phyloP scores from a whole-genome alignment of 2,888 invertebrate species.

The Rhagonycha lutea region DNA sequence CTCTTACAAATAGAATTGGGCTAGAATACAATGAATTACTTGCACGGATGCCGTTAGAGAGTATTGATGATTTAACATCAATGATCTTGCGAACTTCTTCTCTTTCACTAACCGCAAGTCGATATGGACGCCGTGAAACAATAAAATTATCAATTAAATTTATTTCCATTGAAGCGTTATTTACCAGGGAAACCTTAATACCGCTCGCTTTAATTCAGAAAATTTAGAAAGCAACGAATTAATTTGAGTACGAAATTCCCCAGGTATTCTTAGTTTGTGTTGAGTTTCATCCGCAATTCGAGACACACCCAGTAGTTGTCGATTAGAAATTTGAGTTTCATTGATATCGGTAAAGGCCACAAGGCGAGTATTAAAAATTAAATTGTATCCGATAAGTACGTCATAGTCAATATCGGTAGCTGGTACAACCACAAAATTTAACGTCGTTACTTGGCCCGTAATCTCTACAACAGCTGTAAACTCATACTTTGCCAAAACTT shows the following conservation, averaged over 20 bases:
- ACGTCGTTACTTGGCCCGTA: slow-evolving; percentile 5
- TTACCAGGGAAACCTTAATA: slow-evolving; percentile 6
- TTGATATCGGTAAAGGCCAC: slow-evolving; percentile 9
- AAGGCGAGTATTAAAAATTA: slow-evolving; percentile 9
- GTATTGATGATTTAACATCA: slow-evolving; percentile 19
- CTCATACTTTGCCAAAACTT: too few species aligned
- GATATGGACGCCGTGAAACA: too few species aligned
- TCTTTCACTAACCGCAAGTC: slow-evolving; percentile 15
- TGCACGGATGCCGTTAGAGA: slow-evolving; percentile 17
- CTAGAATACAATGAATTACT: slow-evolving; percentile 29
- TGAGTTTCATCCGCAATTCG: slow-evolving; percentile 1
- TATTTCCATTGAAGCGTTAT: too few species aligned
- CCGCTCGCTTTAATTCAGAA: neutral
- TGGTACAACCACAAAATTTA: slow-evolving; percentile 11
- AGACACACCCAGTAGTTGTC: slow-evolving; percentile 5
- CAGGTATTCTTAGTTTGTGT: neutral
- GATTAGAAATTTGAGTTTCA: slow-evolving; percentile 5
- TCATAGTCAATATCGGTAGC: slow-evolving; percentile 15
- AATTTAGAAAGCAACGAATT: neutral
- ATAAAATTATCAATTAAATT: too few species aligned
- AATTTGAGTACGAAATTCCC: neutral
- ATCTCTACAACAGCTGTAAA: too few species aligned
- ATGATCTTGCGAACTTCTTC: slow-evolving; percentile 15
- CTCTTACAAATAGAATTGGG: slow-evolving; percentile 29
- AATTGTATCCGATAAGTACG: slow-evolving; percentile 17